Conservation (phyloP, 2,888 invertebrate species). For the Microplitis deprimator region DNA sequence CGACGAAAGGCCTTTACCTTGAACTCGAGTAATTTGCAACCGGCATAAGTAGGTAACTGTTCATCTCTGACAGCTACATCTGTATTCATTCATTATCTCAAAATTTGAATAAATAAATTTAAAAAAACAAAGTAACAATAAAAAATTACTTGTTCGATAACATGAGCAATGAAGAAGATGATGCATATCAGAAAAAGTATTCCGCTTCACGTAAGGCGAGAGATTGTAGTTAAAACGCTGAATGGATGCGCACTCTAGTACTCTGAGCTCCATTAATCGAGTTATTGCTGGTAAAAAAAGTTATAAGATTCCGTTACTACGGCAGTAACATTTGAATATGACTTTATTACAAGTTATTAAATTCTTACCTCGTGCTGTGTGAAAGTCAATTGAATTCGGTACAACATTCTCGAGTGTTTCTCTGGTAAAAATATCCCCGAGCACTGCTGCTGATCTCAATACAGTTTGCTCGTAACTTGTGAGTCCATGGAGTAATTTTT, state of each 20-base stretch:
- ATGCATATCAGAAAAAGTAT: conserved; percentile 60
- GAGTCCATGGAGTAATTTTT: conserved; percentile 64
- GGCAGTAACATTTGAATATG: neutral
- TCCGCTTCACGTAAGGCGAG: conserved; percentile 42
- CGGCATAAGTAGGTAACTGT: conserved; percentile 73
- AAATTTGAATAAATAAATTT: too few relatives aligned
- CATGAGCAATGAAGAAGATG: conserved; percentile 55
- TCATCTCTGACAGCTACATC: conserved; percentile 43
- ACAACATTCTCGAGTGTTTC: conserved; percentile 74
- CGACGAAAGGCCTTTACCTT: conserved; percentile 73
- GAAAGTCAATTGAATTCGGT: conserved; percentile 73
- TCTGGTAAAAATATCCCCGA: conserved; percentile 75
- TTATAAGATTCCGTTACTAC: neutral
- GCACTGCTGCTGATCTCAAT: conserved; percentile 75
- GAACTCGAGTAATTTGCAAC: conserved; percentile 76
- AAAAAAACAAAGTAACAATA: conserved; percentile 12
- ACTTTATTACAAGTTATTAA: neutral
- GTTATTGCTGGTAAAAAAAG: conserved; percentile 70
- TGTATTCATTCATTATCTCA: neutral
- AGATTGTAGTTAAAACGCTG: conserved; percentile 44
- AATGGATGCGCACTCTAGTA: conserved; percentile 73
- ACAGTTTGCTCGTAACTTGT: conserved; percentile 76
- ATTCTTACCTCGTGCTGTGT: conserved; percentile 51
- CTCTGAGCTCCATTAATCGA: conserved; percentile 74
- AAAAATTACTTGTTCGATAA: conserved; percentile 46